These are phyloP conservation scores for Hippocampus mohnikei DNA, from an alignment of 2,113 vertebrate species.

Conservation along the genomic window DNA sequence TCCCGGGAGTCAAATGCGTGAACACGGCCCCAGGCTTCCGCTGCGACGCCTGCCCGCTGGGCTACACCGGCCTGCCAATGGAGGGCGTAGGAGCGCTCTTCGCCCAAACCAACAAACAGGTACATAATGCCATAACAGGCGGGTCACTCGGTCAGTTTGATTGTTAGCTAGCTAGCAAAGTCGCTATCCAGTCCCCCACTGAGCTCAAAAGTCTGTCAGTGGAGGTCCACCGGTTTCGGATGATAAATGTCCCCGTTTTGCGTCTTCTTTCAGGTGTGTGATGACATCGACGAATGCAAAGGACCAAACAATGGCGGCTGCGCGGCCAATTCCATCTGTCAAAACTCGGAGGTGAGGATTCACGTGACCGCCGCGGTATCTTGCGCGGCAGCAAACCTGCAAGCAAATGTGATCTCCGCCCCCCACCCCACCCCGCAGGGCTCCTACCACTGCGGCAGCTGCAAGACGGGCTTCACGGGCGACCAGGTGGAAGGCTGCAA, in stretches of 20 bases:
- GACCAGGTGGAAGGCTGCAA: conserved; percentile 88
- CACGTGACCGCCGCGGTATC: neutral
- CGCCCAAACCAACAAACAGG: conserved; percentile 92
- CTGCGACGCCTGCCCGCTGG: conserved; percentile 87
- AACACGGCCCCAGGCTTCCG: conserved; percentile 88
- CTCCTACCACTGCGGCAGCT: conserved; percentile 87
- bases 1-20: conserved; percentile 88
- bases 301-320: conserved; percentile 82
- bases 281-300: conserved; percentile 90
- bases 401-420: conserved; percentile 6
- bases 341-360: conserved; percentile 86
- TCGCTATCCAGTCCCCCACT: no score
- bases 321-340: conserved; percentile 84
- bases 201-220: neutral
- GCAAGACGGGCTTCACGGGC: conserved; percentile 85
- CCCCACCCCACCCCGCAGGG: conserved; percentile 73
- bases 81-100: conserved; percentile 82
- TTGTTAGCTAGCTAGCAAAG: neutral
- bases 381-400: neutral
- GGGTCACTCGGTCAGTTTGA: neutral
- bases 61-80: conserved; percentile 78
- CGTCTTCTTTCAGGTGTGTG: conserved; percentile 64
- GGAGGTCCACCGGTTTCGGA: neutral
- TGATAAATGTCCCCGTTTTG: neutral
- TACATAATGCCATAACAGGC: conserved; percentile 29